phyloP scores from a whole-genome alignment of 1,140 invertebrate genomes.

The Drosophila mauritiana region DNA sequence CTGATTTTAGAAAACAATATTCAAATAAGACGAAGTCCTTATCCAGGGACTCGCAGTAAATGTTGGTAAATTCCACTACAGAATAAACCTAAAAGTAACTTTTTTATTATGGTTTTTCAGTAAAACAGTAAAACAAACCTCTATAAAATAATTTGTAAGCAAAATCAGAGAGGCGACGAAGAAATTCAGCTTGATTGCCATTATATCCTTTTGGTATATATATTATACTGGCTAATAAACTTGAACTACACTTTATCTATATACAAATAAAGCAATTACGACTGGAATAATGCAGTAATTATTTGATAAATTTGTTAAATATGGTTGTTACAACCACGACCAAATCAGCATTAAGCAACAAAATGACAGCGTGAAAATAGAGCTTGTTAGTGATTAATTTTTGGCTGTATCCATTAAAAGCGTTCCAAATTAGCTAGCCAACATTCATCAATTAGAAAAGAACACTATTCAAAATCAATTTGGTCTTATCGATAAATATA shows the following conservation, averaged over 20 bases:
- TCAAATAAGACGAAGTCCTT: background rate
- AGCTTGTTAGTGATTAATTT: too few species aligned
- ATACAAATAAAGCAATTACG: background rate
- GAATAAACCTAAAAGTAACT: background rate
- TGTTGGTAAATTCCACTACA: conserved; percentile 8
- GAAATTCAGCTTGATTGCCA: background rate
- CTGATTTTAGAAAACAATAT: conserved; percentile 3
- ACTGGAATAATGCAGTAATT: background rate
- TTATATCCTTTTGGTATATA: background rate
- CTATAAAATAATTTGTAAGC: background rate
- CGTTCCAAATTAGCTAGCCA: too few species aligned
- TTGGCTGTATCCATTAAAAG: too few species aligned
- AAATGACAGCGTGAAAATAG: too few species aligned
- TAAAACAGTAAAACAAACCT: background rate
- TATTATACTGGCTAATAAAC: too few species aligned
- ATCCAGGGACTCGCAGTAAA: conserved; percentile 4
- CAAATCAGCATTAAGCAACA: too few species aligned
- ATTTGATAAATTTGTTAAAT: too few species aligned
- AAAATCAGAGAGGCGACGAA: background rate
- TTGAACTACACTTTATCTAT: background rate
- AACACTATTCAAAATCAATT: background rate
- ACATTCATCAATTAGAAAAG: too few species aligned
- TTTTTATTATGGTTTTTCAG: too few species aligned
- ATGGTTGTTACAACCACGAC: too few species aligned
- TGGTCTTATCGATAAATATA: background rate